Percentiles rank a stretch among this genome's conserved stretches.
Conservation (phyloP, 2,888 invertebrate species). For the Clusia tigrina region DNA sequence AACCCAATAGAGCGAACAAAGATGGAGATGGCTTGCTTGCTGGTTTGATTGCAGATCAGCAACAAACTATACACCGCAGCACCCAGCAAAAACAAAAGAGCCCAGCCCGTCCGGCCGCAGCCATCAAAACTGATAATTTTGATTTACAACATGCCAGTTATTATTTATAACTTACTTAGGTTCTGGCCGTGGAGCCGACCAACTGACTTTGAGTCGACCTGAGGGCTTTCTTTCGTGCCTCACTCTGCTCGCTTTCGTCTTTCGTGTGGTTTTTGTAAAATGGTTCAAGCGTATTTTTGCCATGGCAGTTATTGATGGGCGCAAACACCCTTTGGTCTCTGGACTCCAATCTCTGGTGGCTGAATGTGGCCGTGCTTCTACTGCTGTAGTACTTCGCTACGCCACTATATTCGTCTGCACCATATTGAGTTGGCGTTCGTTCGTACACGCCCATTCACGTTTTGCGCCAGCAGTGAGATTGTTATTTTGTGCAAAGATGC, state of each 20-base stretch:
- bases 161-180: conserved; percentile 66
- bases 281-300: conserved; percentile 36
- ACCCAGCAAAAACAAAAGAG: not conserved
- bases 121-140: conserved; percentile 63
- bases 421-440: conserved; percentile 2
- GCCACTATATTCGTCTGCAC: too few species aligned
- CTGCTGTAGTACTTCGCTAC: not conserved
- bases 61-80: too few species aligned
- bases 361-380: not conserved
- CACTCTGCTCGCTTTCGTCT: not conserved
- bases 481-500: conserved; percentile 21
- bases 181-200: conserved; percentile 23
- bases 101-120: conserved; percentile 31
- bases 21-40: too few species aligned
- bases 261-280: conserved; percentile 36
- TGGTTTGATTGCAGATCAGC: too few species aligned
- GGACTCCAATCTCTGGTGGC: too few species aligned
- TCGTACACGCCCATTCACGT: conserved; percentile 52
- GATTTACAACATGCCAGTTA: conserved; percentile 65
- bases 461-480: conserved; percentile 43
- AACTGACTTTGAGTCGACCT: not conserved
- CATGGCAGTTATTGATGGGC: not conserved
- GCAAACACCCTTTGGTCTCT: not conserved
- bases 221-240: not conserved
- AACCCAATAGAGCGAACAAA: not conserved